Conservation (phyloP, 2,888 invertebrate species). For the Drosophila affinis region DNA sequence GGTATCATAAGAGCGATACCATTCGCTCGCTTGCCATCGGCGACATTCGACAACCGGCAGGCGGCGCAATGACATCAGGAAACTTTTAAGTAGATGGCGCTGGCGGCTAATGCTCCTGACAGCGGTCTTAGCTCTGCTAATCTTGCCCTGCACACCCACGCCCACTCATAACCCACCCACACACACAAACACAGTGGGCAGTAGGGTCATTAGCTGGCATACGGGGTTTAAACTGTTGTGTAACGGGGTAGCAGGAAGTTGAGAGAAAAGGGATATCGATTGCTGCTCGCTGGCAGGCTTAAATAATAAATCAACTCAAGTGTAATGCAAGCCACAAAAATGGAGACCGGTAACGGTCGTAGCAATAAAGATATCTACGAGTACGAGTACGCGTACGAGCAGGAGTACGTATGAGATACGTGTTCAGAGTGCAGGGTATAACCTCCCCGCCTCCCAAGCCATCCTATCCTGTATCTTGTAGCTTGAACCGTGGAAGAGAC, state of each 20-base stretch:
- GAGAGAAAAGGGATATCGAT: constrained; percentile 14
- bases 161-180: neutral
- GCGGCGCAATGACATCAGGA: constrained; percentile 51
- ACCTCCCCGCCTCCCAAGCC: neutral
- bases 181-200: neutral
- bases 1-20: neutral
- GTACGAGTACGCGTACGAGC: neutral
- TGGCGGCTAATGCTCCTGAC: constrained; percentile 32
- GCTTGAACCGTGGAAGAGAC: no score
- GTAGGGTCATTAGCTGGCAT: constrained; percentile 15
- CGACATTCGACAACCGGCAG: constrained; percentile 9
- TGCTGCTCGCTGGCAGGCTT: constrained; percentile 30
- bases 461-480: no score
- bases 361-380: neutral
- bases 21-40: neutral
- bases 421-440: neutral
- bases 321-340: constrained; percentile 16
- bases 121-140: constrained; percentile 36
- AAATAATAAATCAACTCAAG: constrained; percentile 38
- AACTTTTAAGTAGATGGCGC: constrained; percentile 55
- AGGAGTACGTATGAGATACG: neutral
- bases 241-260: constrained; percentile 17
- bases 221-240: constrained; percentile 20
- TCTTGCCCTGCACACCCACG: constrained; percentile 10
- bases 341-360: neutral